Evolutionary conservation across 2,113 vertebrate genomes (phyloP).

Genomic region (Riparia riparia): DNA sequence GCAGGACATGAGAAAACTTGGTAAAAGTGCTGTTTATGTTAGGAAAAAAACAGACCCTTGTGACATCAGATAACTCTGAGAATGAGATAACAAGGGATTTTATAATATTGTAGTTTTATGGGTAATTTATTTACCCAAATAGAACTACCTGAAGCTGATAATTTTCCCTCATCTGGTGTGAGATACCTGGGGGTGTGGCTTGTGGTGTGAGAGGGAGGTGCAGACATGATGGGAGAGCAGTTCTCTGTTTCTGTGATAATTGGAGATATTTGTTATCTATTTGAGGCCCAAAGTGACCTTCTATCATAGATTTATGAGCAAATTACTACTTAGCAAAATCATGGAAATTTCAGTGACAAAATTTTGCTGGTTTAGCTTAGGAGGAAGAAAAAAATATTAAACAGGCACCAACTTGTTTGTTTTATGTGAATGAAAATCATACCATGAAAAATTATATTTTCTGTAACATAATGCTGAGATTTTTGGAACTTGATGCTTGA

Average conservation of each 20-base stretch:
- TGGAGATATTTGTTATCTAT: not conserved
- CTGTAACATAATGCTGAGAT: not conserved
- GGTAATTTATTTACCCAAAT: not conserved
- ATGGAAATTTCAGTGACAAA: not conserved
- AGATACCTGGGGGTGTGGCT: not conserved
- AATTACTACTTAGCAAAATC: not conserved
- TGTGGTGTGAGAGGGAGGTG: not conserved
- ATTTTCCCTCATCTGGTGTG: not conserved
- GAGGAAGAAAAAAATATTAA: not conserved
- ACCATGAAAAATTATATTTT: not conserved
- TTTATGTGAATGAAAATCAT: not conserved
- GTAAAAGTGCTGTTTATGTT: not conserved
- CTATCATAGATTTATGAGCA: not conserved
- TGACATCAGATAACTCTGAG: not conserved
- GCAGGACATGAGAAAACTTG: not conserved
- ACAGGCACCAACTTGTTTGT: not conserved
- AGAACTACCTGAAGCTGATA: not conserved
- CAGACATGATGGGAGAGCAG: rapidly evolving
- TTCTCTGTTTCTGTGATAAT: not conserved
- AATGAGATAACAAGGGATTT: not conserved
- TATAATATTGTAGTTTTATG: not conserved
- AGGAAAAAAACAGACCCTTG: not conserved
- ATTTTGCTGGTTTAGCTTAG: not conserved
- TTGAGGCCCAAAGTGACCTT: not conserved
- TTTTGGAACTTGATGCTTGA: not conserved